Evolutionary conservation across 2,113 vertebrate genomes (phyloP).

Genomic region (Fukomys damarensis): DNA sequence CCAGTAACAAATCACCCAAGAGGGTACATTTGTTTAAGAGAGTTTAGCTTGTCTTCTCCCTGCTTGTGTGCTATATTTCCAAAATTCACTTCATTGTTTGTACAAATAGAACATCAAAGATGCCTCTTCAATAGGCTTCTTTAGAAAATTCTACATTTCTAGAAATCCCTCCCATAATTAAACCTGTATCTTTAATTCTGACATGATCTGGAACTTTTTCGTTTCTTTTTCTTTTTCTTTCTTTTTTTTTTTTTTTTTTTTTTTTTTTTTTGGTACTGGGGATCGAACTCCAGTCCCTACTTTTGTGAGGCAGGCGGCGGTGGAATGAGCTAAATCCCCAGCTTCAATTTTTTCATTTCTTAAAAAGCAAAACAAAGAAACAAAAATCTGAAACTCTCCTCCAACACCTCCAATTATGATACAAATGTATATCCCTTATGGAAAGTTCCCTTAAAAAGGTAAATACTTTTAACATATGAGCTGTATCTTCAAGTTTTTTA

Average conservation of each 20-base stretch:
- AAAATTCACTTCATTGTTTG: constrained; percentile 72
- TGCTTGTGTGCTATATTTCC: constrained; percentile 63
- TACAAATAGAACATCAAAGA: background rate
- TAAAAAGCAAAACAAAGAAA: background rate
- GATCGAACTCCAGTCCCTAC: no score
- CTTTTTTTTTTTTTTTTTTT: no score
- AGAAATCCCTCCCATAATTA: background rate
- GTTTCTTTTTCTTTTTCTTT: no score
- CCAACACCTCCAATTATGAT: background rate
- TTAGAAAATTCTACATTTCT: background rate
- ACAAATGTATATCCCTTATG: background rate
- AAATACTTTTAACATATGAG: background rate
- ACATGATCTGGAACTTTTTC: background rate
- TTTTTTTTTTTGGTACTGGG: no score
- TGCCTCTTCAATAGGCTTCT: background rate
- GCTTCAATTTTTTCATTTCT: background rate
- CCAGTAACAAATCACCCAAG: constrained; percentile 74
- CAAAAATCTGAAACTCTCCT: background rate
- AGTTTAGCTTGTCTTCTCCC: constrained; percentile 73
- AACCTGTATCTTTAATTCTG: background rate
- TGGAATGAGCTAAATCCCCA: no score
- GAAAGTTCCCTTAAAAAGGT: background rate
- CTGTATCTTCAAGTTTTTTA: background rate
- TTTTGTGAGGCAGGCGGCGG: no score
- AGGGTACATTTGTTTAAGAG: constrained; percentile 61